Evolutionary conservation across 2,113 vertebrate species (phyloP).

Genomic region (Corynorhinus townsendii): DNA sequence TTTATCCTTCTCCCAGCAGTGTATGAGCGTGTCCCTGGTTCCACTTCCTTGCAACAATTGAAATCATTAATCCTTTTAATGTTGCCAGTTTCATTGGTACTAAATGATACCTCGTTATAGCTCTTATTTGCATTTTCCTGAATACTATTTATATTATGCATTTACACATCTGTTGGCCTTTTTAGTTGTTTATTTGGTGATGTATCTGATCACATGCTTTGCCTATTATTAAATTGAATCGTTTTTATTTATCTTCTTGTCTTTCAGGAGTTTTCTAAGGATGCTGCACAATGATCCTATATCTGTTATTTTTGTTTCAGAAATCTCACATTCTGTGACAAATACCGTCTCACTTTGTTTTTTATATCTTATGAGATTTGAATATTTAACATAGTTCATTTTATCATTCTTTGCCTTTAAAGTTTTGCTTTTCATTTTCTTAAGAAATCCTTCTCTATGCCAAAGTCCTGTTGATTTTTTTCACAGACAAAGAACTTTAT

Average conservation of each 20-base stretch:
- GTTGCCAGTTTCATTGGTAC: neutral
- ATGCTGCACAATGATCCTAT: neutral
- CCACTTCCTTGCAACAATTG: neutral
- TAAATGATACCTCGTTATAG: neutral
- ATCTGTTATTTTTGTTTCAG: neutral
- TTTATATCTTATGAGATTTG: neutral
- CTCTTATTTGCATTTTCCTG: neutral
- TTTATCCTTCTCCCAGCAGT: neutral
- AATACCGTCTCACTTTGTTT: neutral
- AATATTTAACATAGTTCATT: neutral
- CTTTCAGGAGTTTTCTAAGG: neutral
- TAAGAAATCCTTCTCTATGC: neutral
- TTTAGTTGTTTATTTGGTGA: neutral
- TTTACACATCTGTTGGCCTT: neutral
- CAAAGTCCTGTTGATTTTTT: neutral
- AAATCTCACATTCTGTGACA: neutral
- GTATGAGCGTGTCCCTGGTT: neutral
- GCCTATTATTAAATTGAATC: neutral
- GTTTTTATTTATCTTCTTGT: neutral
- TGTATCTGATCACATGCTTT: neutral
- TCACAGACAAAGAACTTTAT: neutral
- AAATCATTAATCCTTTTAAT: neutral
- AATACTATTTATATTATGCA: neutral
- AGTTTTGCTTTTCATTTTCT: neutral
- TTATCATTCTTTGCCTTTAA: neutral